These are phyloP conservation scores for Etheostoma cragini DNA, from an alignment of 2,113 vertebrate species.

Conservation along the genomic window DNA sequence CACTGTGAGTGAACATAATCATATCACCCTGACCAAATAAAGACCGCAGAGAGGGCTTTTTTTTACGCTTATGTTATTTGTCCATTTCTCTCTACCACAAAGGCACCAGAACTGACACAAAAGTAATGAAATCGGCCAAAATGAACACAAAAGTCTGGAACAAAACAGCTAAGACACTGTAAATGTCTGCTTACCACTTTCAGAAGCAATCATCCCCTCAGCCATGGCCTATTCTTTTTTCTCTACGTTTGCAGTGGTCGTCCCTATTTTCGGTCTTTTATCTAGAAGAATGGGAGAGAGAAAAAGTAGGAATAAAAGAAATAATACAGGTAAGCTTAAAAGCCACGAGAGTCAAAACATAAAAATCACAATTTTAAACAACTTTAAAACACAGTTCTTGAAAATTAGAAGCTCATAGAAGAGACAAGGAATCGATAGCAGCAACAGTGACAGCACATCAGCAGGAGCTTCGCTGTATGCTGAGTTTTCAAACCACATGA, in stretches of 20 bases:
- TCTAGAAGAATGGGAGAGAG: conserved; percentile 55
- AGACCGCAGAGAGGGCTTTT: conserved; percentile 10
- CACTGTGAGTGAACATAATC: background rate
- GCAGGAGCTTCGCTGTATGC: background rate
- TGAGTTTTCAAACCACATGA: conserved; percentile 8
- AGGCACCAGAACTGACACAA: conserved; percentile 17
- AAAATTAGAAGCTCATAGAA: conserved; percentile 12
- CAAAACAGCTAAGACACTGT: conserved; percentile 39
- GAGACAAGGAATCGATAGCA: conserved; percentile 6
- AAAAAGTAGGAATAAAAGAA: conserved; percentile 29
- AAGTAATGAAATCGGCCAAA: conserved; percentile 43
- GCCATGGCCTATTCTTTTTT: conserved; percentile 76
- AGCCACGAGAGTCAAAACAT: conserved; percentile 40
- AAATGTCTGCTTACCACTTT: conserved; percentile 81
- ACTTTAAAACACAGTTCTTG: conserved; percentile 18
- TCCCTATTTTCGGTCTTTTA: conserved; percentile 52
- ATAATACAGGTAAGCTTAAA: conserved; percentile 20
- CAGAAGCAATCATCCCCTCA: conserved; percentile 82
- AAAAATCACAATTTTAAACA: conserved; percentile 36
- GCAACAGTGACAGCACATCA: background rate
- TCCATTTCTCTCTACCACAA: conserved; percentile 10
- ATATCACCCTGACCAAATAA: conserved; percentile 3
- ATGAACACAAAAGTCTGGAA: conserved; percentile 24
- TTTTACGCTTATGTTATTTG: background rate
- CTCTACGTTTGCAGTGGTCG: conserved; percentile 47